phyloP scores from a whole-genome alignment of 1,140 invertebrate genomes.

The Schmidtea mediterranea region DNA sequence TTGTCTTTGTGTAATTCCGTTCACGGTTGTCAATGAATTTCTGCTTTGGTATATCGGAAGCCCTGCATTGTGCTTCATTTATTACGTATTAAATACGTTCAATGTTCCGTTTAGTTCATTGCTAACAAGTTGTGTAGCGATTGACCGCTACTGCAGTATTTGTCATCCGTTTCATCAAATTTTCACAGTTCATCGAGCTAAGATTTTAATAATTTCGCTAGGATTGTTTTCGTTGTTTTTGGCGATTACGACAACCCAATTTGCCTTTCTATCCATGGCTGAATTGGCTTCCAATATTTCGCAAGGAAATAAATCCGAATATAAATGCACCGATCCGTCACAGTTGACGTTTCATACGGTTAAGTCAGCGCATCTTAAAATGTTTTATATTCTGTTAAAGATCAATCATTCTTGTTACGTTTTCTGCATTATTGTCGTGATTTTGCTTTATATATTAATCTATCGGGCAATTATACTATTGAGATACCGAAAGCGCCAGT shows the following conservation, averaged over 20 bases:
- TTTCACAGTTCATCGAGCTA: slow-evolving; percentile 16
- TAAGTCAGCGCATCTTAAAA: not conserved
- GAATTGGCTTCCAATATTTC: too few species aligned
- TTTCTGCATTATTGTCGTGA: too few species aligned
- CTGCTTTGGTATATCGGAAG: not conserved
- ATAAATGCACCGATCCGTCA: not conserved
- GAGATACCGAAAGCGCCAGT: too few species aligned
- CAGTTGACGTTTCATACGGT: not conserved
- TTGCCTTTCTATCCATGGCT: not conserved
- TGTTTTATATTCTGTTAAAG: too few species aligned
- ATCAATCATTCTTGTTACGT: too few species aligned
- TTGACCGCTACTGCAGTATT: slow-evolving; percentile 17
- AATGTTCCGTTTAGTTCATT: slow-evolving; percentile 8
- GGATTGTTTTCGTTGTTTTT: not conserved
- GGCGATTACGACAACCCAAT: not conserved
- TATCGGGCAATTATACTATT: too few species aligned
- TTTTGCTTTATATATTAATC: too few species aligned
- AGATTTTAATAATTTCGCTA: slow-evolving; percentile 10
- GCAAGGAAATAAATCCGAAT: too few species aligned
- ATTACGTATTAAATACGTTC: slow-evolving; percentile 7
- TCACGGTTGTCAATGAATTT: slow-evolving; percentile 9
- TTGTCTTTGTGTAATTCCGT: slow-evolving; percentile 7
- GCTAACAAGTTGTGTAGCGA: slow-evolving; percentile 7
- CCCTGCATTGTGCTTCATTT: slow-evolving; percentile 7
- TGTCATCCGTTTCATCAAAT: slow-evolving; percentile 20